A percentile compares a stretch with the other conserved stretches of the same genome.
Evolutionary conservation across 2,113 vertebrate species (phyloP).

Genomic region (Xenopus laevis): DNA sequence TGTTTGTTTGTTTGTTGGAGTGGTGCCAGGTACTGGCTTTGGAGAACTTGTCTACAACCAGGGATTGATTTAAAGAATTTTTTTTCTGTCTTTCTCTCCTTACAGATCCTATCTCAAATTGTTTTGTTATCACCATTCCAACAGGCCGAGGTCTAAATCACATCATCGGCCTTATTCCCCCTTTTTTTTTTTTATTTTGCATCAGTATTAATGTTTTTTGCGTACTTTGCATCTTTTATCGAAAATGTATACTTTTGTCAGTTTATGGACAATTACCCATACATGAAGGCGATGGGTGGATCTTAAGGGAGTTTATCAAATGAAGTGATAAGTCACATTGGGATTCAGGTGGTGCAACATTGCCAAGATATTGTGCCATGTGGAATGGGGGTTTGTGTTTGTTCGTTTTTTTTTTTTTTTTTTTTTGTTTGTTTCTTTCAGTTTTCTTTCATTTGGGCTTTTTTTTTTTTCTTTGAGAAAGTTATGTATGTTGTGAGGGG

Average conservation of each 20-base stretch:
- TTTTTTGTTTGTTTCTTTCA: constrained; percentile 56
- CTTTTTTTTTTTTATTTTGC: constrained; percentile 67
- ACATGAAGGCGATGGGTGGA: constrained; percentile 82
- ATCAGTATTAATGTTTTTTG: constrained; percentile 88
- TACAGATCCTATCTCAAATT: constrained; percentile 80
- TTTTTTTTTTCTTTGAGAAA: constrained; percentile 53
- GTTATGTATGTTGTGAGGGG: constrained; percentile 75
- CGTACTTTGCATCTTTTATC: constrained; percentile 75
- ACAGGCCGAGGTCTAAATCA: constrained; percentile 64
- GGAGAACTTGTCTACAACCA: constrained; percentile 91
- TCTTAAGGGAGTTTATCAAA: constrained; percentile 70
- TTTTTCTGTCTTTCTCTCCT: constrained; percentile 52
- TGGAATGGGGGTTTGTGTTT: constrained; percentile 66
- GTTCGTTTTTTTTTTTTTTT: constrained; percentile 50
- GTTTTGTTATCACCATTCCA: constrained; percentile 74
- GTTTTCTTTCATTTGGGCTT: constrained; percentile 10
- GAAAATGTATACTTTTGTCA: constrained; percentile 78
- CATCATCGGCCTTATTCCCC: constrained; percentile 65
- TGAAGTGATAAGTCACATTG: constrained; percentile 73
- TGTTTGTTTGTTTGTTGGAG: constrained; percentile 83
- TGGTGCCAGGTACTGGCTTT: constrained; percentile 83
- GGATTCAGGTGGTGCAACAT: constrained; percentile 58
- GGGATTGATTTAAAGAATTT: constrained; percentile 88
- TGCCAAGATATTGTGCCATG: constrained; percentile 67
- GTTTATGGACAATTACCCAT: constrained; percentile 77